Base-by-base conservation (phyloP, 2,888 invertebrate species). In the Yponomeuta evonymella region DNA sequence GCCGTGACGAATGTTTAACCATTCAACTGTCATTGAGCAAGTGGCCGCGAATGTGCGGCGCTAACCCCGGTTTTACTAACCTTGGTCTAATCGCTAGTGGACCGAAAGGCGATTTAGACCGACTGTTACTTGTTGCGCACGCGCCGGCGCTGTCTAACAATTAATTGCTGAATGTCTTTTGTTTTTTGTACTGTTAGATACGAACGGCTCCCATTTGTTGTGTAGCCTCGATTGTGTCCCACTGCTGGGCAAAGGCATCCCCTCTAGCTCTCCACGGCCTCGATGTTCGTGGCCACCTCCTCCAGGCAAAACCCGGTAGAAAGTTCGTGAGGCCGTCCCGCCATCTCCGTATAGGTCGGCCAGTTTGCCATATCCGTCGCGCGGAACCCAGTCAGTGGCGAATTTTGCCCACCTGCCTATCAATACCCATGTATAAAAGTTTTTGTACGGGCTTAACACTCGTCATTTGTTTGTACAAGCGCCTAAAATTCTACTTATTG, bases 21-120 rank as follows among this genome's bases (percentile, higher is more conserved):
- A 15, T 58, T 58, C 51, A 58, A 58, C 51, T 58, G 51, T 58
- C 51, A 58, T 58, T 58, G 51, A 58, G 51, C 51, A 58, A 58
- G 51, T 58, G 15, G 51, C 51, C 51, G 51, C 51, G 51, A 15
- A 58, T 58, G 51, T 58, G 51, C 51, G 51, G 1, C 5, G 51
- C 15, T 58, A 58, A 58, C 51, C 51, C 51, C 51, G 15, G 51
- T 15, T 58, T 58, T 58, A 58, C 51, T 58, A 58, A 58, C 51
- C 51, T 58, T 58, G 51, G 51, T 58, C 51, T 58, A 15, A 58
- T 58, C 51, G 15, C 51, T 3, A 15, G 51, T 58, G 12, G 51
- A 58, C 51, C 51, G 51, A 58, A 58, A 58, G 51, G 51, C 51
- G 15, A 58, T 15, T 58, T 58, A 15, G 15, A 15, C 15, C 51